Conservation (phyloP, 2,888 invertebrate genomes). For the Odontomyia ornata region DNA sequence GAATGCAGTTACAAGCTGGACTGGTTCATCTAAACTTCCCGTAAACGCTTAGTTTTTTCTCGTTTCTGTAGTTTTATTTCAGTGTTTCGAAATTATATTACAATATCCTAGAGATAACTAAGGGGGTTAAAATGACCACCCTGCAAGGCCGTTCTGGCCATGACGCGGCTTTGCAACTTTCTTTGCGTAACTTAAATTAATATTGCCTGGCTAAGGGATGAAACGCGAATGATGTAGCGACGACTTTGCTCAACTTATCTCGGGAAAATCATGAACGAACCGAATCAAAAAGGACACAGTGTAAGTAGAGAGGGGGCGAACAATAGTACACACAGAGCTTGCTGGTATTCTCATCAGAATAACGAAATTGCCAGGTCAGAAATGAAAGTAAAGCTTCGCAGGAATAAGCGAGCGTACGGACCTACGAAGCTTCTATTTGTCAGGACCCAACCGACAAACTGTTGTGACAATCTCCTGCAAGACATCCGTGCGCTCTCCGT, state of each 20-base stretch:
- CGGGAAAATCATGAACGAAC: conserved; percentile 37
- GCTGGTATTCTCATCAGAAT: conserved; percentile 10
- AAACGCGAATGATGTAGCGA: conserved; percentile 56
- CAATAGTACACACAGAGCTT: conserved; percentile 7
- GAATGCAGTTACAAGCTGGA: conserved; percentile 3
- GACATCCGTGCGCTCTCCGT: conserved; percentile 9
- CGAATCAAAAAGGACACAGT: conserved; percentile 25
- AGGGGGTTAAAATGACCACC: conserved; percentile 54
- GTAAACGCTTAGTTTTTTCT: conserved; percentile 3
- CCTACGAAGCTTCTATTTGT: conserved; percentile 25
- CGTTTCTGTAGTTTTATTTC: not conserved
- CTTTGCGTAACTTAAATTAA: conserved; percentile 50
- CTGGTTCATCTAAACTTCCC: conserved; percentile 4
- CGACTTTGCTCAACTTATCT: conserved; percentile 49
- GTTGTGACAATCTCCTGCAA: conserved; percentile 11
- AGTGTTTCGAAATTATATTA: conserved; percentile 24
- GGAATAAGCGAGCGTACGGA: not conserved
- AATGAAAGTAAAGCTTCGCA: conserved; percentile 25
- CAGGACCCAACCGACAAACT: conserved; percentile 32
- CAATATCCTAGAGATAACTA: conserved; percentile 48
- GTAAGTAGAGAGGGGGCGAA: conserved; percentile 20
- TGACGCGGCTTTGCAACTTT: conserved; percentile 54
- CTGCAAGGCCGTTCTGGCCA: conserved; percentile 55
- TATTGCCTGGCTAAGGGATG: conserved; percentile 55
- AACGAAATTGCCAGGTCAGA: conserved; percentile 19